Evolutionary conservation across 2,797 vertebrate genomes (phyloP).

Genomic region (Anas acuta): DNA sequence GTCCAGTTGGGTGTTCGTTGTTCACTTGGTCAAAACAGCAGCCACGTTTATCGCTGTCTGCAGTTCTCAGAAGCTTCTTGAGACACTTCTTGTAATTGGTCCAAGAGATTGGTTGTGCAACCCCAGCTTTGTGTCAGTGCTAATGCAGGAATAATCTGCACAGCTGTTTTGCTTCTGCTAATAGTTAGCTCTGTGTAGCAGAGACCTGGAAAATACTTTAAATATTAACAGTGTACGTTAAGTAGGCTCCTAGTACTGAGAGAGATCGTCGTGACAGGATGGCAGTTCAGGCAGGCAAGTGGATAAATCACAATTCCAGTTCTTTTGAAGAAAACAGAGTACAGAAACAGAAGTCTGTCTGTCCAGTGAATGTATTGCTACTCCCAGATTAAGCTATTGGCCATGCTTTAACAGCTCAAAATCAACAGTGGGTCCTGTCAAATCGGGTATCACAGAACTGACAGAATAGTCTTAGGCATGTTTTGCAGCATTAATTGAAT

Average conservation of each 20-base stretch:
- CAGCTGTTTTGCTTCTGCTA: background rate
- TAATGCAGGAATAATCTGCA: background rate
- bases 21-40: background rate
- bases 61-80: background rate
- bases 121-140: background rate
- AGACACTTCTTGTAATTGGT: background rate
- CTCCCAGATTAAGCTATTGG: background rate
- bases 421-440: background rate
- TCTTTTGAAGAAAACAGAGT: background rate
- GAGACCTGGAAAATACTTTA: background rate
- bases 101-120: background rate
- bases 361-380: background rate
- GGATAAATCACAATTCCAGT: background rate
- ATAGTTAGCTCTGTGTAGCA: background rate
- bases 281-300: background rate
- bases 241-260: background rate
- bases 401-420: background rate
- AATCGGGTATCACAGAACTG: background rate
- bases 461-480: background rate
- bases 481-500: constrained; percentile 29
- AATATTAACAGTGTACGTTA: background rate
- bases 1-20: background rate
- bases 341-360: background rate
- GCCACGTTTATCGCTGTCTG: background rate
- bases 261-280: background rate